Evolutionary conservation across 2,888 invertebrate genomes (phyloP).

Genomic region (Salpingus planirostris): DNA sequence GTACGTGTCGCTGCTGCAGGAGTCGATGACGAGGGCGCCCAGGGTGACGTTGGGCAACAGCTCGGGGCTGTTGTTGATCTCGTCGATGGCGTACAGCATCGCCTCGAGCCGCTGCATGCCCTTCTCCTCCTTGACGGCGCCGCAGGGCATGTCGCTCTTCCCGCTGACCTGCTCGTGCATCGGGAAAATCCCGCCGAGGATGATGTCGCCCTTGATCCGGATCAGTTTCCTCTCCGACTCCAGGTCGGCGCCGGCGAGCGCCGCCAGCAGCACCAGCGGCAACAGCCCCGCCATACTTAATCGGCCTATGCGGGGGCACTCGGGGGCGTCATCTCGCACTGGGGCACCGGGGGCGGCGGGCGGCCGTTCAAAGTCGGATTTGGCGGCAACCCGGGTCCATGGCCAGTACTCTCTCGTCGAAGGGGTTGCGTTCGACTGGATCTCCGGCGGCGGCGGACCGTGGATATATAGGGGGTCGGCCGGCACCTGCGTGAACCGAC

Average conservation of each 20-base stretch:
- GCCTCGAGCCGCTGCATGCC: conserved; percentile 63
- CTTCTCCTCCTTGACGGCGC: conserved; percentile 55
- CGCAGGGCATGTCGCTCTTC: conserved; percentile 41
- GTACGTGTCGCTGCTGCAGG: conserved; percentile 57
- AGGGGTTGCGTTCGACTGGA: conserved; percentile 26
- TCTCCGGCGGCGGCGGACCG: conserved; percentile 21
- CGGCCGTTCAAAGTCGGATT: conserved; percentile 11
- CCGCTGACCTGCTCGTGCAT: conserved; percentile 52
- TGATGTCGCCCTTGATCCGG: conserved; percentile 50
- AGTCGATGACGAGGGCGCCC: conserved; percentile 52
- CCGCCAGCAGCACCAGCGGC: conserved; percentile 13
- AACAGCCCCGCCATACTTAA: conserved; percentile 16
- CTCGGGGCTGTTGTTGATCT: conserved; percentile 50
- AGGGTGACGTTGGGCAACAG: conserved; percentile 55
- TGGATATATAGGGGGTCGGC: conserved; percentile 31
- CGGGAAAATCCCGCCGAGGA: conserved; percentile 61
- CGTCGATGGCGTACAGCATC: conserved; percentile 56
- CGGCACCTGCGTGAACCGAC: conserved; percentile 33
- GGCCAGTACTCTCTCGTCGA: conserved; percentile 13
- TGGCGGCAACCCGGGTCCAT: conserved; percentile 18
- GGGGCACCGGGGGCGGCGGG: not conserved
- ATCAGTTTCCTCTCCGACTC: conserved; percentile 30
- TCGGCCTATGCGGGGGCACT: conserved; percentile 14
- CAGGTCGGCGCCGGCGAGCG: conserved; percentile 15
- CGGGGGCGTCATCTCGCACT: conserved; percentile 2